phyloP scores from a whole-genome alignment of 2,888 invertebrate genomes.

The Eucera pruinosa region DNA sequence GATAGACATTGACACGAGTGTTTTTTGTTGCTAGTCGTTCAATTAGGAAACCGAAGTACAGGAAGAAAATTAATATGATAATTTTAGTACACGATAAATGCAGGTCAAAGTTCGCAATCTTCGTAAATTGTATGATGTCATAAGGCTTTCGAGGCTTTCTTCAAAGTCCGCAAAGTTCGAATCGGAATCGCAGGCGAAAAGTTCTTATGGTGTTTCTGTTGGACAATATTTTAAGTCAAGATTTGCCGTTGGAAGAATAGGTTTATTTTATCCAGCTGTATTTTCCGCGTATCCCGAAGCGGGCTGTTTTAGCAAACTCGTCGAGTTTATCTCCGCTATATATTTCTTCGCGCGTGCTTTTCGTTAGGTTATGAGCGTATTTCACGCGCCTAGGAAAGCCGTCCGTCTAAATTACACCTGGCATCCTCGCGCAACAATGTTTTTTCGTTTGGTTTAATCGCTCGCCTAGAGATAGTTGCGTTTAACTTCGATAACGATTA shows the following conservation, averaged over 20 bases:
- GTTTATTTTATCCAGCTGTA: slow-evolving; percentile 1
- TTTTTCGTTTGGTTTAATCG: slow-evolving; percentile 23
- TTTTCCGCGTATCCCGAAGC: neutral
- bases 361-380: neutral
- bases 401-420: slow-evolving; percentile 12
- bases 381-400: neutral
- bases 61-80: too few relatives aligned
- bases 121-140: too few relatives aligned
- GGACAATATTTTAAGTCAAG: neutral
- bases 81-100: too few relatives aligned
- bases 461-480: slow-evolving; percentile 22
- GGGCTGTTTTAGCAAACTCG: slow-evolving; percentile 14
- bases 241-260: neutral
- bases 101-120: too few relatives aligned
- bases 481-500: slow-evolving; percentile 48
- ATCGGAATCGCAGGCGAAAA: too few relatives aligned
- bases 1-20: too few relatives aligned
- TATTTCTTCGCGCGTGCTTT: slow-evolving; percentile 2
- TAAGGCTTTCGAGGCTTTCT: too few relatives aligned
- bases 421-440: slow-evolving; percentile 13
- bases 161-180: too few relatives aligned
- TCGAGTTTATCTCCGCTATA: slow-evolving; percentile 11
- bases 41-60: too few relatives aligned
- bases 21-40: too few relatives aligned
- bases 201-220: neutral